Conservation (phyloP, 2,797 vertebrate genomes). For the Ceyx erithaca region DNA sequence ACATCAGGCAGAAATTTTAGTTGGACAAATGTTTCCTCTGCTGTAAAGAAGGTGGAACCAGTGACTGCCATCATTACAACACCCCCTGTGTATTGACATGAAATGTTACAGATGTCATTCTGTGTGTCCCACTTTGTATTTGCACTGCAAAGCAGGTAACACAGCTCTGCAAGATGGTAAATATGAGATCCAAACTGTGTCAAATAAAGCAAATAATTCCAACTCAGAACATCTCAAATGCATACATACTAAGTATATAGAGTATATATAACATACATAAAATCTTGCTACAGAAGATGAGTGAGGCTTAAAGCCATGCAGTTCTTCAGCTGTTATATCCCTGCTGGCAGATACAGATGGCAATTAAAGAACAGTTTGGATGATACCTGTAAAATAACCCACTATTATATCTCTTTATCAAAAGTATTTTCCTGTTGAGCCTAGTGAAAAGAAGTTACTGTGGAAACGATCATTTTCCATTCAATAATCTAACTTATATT, state of each 20-base stretch:
- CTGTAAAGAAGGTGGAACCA: neutral
- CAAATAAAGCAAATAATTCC: neutral
- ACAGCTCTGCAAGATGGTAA: neutral
- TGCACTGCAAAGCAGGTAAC: neutral
- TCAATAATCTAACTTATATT: neutral
- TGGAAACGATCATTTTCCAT: neutral
- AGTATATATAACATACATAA: neutral
- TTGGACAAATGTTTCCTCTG: neutral
- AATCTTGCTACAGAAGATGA: neutral
- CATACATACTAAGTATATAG: neutral
- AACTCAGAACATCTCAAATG: neutral
- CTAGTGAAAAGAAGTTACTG: neutral
- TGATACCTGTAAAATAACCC: neutral
- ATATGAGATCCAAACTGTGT: neutral
- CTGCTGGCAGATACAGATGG: neutral
- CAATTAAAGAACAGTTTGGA: neutral
- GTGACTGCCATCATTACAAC: neutral
- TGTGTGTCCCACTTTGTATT: neutral
- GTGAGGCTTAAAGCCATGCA: neutral
- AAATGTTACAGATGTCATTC: neutral
- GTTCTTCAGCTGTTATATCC: neutral
- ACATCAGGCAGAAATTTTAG: neutral
- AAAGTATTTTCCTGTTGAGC: neutral
- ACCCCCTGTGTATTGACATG: neutral
- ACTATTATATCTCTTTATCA: neutral